Conservation (phyloP, 2,888 invertebrate species). For the Tromatobia lineatoria region DNA sequence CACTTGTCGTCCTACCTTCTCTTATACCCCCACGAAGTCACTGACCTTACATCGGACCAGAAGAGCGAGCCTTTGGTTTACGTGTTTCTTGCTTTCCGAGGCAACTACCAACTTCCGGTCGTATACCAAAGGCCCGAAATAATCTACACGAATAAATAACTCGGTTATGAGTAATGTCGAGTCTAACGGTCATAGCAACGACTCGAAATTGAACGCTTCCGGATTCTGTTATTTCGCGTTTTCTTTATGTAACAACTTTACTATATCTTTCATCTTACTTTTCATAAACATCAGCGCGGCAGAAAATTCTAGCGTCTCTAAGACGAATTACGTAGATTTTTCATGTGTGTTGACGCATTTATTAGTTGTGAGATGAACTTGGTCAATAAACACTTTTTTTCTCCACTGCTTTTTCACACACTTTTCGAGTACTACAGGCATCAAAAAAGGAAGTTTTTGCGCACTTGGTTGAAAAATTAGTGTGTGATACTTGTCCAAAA, state of each 20-base stretch:
- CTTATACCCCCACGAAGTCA: neutral
- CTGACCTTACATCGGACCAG: neutral
- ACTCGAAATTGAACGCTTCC: neutral
- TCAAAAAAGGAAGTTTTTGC: no score
- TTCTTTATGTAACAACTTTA: neutral
- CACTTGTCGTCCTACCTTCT: slow-evolving; percentile 3
- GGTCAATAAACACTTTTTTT: no score
- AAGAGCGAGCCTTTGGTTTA: neutral
- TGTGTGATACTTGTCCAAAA: no score
- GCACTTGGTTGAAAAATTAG: no score
- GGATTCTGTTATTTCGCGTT: neutral
- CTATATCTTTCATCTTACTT: neutral
- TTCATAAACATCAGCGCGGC: neutral
- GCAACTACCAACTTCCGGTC: slow-evolving; percentile 23
- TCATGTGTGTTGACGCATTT: no score
- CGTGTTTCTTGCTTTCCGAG: neutral
- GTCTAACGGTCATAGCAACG: neutral
- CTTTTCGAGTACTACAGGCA: no score
- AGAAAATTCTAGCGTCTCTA: no score
- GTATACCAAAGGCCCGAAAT: slow-evolving; percentile 23
- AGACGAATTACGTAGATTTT: no score
- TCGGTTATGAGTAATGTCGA: slow-evolving; percentile 16
- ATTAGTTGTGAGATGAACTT: no score
- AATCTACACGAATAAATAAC: slow-evolving; percentile 24
- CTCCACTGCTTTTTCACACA: no score